These are phyloP conservation scores for Iselma pallidipennis DNA, from an alignment of 2,888 invertebrate genomes.

Conservation along the genomic window DNA sequence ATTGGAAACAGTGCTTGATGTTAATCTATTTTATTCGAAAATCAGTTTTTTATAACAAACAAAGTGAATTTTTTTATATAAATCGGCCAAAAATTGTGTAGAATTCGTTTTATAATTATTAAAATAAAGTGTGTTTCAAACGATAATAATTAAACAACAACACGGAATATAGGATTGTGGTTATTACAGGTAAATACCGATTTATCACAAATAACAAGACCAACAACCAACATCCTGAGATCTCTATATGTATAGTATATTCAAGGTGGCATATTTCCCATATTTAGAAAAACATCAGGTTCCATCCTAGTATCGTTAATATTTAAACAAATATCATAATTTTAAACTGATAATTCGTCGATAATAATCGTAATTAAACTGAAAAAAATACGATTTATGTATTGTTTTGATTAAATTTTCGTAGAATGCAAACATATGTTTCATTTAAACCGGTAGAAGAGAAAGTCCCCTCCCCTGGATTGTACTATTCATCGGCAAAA, in stretches of 20 bases:
- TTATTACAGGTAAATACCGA: background rate
- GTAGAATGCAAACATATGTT: constrained; percentile 28
- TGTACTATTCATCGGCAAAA: constrained; percentile 26
- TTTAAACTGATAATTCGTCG: too few species aligned
- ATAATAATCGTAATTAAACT: too few species aligned
- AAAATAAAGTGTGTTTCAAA: too few species aligned
- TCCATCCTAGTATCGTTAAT: background rate
- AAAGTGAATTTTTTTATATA: too few species aligned
- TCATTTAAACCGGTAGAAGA: constrained; percentile 16
- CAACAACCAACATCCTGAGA: background rate
- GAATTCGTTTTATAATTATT: too few species aligned
- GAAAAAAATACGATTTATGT: background rate
- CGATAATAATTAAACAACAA: too few species aligned
- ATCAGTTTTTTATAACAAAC: background rate
- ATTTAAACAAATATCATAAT: too few species aligned
- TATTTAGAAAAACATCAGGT: background rate
- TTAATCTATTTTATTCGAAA: background rate
- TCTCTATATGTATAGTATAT: background rate
- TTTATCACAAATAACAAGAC: background rate
- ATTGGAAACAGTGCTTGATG: background rate
- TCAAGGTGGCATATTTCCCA: background rate
- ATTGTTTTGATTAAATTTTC: constrained; percentile 15
- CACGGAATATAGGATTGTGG: too few species aligned
- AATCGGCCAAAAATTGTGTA: too few species aligned
- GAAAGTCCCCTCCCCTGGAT: constrained; percentile 21